A percentile compares a stretch with the other conserved stretches of the same genome.
Conservation (phyloP, 2,113 vertebrate genomes). For the Apaloderma vittatum region DNA sequence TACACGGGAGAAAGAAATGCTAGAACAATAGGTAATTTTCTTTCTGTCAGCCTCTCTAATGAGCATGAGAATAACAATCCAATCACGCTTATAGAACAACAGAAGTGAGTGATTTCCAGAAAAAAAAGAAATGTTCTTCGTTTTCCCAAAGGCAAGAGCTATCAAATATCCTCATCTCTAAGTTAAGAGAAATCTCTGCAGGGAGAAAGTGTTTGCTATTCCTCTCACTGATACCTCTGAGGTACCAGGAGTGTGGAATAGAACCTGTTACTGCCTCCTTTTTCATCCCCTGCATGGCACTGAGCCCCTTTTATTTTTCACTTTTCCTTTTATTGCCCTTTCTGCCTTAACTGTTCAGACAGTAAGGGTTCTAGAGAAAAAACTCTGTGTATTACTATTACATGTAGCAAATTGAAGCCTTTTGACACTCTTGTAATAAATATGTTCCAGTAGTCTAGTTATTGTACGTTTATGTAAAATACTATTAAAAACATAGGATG, state of each 20-base stretch:
- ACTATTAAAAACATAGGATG: background rate
- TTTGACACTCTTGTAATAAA: background rate
- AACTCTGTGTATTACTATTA: background rate
- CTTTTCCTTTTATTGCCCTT: background rate
- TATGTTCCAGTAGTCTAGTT: background rate
- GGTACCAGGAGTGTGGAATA: background rate
- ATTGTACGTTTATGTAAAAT: background rate
- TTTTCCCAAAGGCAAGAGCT: background rate
- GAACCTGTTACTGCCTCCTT: background rate
- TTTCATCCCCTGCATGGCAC: background rate
- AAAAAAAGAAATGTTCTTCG: background rate
- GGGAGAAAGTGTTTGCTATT: background rate
- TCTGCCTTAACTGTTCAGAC: background rate
- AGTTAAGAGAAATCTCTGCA: background rate
- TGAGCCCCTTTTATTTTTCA: accelerated
- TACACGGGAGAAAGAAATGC: background rate
- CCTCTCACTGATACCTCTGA: background rate
- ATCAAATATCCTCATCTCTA: background rate
- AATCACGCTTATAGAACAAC: background rate
- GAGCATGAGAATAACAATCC: background rate
- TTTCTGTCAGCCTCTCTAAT: background rate
- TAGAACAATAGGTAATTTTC: background rate
- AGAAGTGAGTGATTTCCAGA: background rate
- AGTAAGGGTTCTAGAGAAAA: background rate
- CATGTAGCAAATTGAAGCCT: background rate